A percentile compares a stretch with the other conserved stretches of the same genome.
Evolutionary conservation across 2,888 invertebrate genomes (phyloP).

Genomic region (Drosophila nr. medialis): DNA sequence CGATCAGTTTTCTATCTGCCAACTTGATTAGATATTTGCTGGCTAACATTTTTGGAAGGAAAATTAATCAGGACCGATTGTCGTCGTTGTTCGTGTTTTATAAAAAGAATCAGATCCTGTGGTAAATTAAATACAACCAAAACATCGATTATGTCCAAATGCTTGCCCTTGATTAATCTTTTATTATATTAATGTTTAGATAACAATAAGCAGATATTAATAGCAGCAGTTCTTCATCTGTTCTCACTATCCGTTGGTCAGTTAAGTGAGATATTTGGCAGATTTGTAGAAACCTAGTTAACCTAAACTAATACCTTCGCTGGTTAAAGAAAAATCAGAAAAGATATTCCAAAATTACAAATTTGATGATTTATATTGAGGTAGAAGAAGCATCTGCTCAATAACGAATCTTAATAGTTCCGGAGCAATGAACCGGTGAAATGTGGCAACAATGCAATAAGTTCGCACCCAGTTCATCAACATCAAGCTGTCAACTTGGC

Average conservation of each 20-base stretch:
- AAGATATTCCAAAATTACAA: too few species aligned
- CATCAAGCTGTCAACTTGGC: conserved; percentile 30
- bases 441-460: neutral
- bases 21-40: neutral
- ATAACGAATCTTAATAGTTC: neutral
- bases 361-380: neutral
- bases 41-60: conserved; percentile 21
- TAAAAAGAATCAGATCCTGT: neutral
- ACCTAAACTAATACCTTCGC: too few species aligned
- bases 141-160: too few species aligned
- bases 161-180: too few species aligned
- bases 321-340: too few species aligned
- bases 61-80: conserved; percentile 32
- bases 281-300: too few species aligned
- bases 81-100: too few species aligned
- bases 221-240: too few species aligned
- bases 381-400: neutral
- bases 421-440: conserved; percentile 2
- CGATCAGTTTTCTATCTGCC: too few species aligned
- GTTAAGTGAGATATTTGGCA: neutral
- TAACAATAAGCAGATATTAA: neutral
- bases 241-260: neutral
- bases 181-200: too few species aligned
- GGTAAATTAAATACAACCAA: neutral
- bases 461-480: neutral